Base-by-base conservation (phyloP, 2,888 invertebrate genomes). In the Latrodectus elegans region DNA sequence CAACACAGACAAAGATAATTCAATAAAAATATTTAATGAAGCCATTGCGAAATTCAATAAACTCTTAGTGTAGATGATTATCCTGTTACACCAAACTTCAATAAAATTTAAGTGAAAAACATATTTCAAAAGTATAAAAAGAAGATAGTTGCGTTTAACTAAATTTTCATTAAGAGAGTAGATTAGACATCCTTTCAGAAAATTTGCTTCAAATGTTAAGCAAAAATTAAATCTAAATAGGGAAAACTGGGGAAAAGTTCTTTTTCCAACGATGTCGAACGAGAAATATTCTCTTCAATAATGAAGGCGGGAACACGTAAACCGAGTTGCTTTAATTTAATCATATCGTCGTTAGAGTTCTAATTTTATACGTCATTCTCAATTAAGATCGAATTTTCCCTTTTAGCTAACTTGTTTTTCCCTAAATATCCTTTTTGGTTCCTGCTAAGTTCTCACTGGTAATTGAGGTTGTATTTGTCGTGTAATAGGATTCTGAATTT, bases 341-440 rank as follows among this genome's bases (percentile, higher is more conserved):
- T 87, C 86, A 87, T 87, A 87, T 81, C 71, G 81, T 87, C 86
- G 86, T 87, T 81, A 87, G 77, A 76, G 67, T 77, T 87, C 86
- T 87, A 87, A 87, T 87, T 87, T 87, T 72, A 67, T 65, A 81
- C 86, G 86, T 87, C 86, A 81, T 72, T 81, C 81, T 81, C 86
- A 87, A 87, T 87, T 87, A 87, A 80, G 81, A 80, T 77, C 81
- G 86, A 73, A 81, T 87, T 81, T 81, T 81, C 77, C 12, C 51
- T 11, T 38, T 51, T 53, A 53, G 73, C 73, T 81, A 65, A 49
- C 65, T 73, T 77, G 77, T 77, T 84, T 67, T 53, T 15, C 77
- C 49, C 76, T 70, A 71, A 82, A 87, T 70, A 70, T 71, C 86
- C 72, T 87, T 87, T 77, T 38, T 22, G 73, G 77, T 73, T 77